Evolutionary conservation across 1,140 invertebrate species (phyloP).

Genomic region (Teleopsis dalmanni): DNA sequence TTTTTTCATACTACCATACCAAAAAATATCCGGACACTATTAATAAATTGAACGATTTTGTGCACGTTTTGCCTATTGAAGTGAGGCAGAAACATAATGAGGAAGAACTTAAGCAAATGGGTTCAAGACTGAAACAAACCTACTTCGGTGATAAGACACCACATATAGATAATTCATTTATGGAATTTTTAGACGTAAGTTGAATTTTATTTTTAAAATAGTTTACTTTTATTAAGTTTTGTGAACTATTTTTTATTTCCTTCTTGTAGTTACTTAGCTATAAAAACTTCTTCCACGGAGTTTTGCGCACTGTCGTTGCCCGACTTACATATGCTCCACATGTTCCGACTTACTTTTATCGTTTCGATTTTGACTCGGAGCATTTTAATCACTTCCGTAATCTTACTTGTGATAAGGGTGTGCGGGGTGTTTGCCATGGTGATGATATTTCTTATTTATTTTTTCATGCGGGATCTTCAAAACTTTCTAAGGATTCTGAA

Average conservation of each 20-base stretch:
- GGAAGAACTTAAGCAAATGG: conserved; percentile 4
- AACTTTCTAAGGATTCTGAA: conserved; percentile 30
- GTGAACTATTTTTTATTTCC: conserved; percentile 15
- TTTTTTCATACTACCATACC: conserved; percentile 27
- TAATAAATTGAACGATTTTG: conserved; percentile 19
- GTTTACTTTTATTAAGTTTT: not conserved
- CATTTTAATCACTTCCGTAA: conserved; percentile 27
- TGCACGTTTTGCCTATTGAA: conserved; percentile 20
- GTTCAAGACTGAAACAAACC: conserved; percentile 14
- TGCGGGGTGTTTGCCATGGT: conserved; percentile 50
- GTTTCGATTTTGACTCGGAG: conserved; percentile 41
- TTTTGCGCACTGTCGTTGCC: conserved; percentile 25
- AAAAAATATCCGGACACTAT: conserved; percentile 18
- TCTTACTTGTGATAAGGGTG: conserved; percentile 26
- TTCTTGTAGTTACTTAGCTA: conserved; percentile 39
- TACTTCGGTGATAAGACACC: conserved; percentile 21
- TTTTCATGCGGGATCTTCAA: conserved; percentile 43
- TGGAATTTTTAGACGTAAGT: conserved; percentile 19
- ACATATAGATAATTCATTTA: conserved; percentile 14
- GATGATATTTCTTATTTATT: conserved; percentile 61
- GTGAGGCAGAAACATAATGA: conserved; percentile 11
- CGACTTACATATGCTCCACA: conserved; percentile 16
- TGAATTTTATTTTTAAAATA: not conserved
- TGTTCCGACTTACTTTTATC: conserved; percentile 42
- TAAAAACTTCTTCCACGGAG: conserved; percentile 41